Conservation (phyloP, 2,797 vertebrate genomes). For the Anas georgica region DNA sequence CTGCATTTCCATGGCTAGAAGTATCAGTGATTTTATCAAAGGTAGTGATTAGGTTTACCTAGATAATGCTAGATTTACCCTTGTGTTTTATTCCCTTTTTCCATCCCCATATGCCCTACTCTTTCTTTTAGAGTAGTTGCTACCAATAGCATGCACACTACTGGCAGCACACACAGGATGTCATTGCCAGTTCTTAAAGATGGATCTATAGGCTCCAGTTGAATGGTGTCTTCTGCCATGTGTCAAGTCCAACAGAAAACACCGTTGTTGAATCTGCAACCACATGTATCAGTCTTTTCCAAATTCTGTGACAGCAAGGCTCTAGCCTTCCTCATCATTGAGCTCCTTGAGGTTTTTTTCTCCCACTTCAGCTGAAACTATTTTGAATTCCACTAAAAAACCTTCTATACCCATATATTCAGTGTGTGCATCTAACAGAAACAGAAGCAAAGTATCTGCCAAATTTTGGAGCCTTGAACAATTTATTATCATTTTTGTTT, state of each 20-base stretch:
- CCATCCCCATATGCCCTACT: neutral
- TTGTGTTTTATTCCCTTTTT: neutral
- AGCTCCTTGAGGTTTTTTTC: neutral
- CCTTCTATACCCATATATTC: neutral
- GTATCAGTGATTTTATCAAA: neutral
- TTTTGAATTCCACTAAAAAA: neutral
- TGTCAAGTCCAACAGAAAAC: neutral
- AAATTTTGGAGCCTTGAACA: neutral
- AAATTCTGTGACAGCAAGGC: neutral
- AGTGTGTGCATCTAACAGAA: neutral
- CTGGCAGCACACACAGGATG: neutral
- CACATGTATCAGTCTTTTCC: neutral
- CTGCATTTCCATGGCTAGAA: neutral
- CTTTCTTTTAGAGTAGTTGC: neutral
- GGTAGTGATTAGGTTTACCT: neutral
- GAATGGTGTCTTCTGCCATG: neutral
- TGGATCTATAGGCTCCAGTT: neutral
- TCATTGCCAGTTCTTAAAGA: neutral
- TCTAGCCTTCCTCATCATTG: neutral
- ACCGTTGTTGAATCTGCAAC: neutral
- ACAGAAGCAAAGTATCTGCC: neutral
- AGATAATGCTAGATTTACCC: neutral
- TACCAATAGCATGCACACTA: neutral
- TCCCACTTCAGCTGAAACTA: neutral
- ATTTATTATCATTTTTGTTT: neutral